Conservation (phyloP, 2,888 invertebrate genomes). For the Eucera pruinosa region DNA sequence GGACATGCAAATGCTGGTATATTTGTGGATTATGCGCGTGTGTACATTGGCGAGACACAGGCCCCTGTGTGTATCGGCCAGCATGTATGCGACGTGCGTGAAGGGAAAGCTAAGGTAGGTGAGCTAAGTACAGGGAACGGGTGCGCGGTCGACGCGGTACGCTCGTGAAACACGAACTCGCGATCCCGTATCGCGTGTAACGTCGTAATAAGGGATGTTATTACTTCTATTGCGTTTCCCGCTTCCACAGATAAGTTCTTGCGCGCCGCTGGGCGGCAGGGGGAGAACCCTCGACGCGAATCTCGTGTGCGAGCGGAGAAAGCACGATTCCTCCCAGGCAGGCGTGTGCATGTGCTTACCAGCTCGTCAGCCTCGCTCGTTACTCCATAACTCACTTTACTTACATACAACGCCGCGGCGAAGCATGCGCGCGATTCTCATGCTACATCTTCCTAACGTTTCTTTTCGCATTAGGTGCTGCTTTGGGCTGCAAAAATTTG, state of each 20-base stretch:
- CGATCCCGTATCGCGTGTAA: slow-evolving; percentile 75
- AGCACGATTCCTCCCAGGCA: slow-evolving; percentile 25
- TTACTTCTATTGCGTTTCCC: slow-evolving; percentile 74
- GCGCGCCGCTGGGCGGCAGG: slow-evolving; percentile 40
- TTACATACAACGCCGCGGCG: slow-evolving; percentile 42
- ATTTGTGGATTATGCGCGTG: background rate
- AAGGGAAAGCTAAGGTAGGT: slow-evolving; percentile 29
- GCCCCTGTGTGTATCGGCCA: no score
- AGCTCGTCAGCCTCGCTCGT: slow-evolving; percentile 64
- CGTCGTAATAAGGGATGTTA: slow-evolving; percentile 75
- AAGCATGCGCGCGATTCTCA: background rate
- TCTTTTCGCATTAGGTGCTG: slow-evolving; percentile 28
- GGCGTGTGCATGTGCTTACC: slow-evolving; percentile 12
- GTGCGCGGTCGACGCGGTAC: slow-evolving; percentile 56
- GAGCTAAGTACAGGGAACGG: slow-evolving; percentile 62
- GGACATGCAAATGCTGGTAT: slow-evolving; percentile 25
- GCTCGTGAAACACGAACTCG: slow-evolving; percentile 73
- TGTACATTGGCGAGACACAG: no score
- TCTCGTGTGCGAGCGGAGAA: slow-evolving; percentile 37
- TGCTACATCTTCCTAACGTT: slow-evolving; percentile 5
- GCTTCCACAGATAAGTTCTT: slow-evolving; percentile 71
- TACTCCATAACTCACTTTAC: slow-evolving; percentile 71
- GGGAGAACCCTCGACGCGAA: slow-evolving; percentile 23
- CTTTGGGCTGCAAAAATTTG: background rate
- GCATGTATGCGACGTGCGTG: background rate